phyloP scores from a whole-genome alignment of 2,113 vertebrate species.

The Pelecanus crispus region DNA sequence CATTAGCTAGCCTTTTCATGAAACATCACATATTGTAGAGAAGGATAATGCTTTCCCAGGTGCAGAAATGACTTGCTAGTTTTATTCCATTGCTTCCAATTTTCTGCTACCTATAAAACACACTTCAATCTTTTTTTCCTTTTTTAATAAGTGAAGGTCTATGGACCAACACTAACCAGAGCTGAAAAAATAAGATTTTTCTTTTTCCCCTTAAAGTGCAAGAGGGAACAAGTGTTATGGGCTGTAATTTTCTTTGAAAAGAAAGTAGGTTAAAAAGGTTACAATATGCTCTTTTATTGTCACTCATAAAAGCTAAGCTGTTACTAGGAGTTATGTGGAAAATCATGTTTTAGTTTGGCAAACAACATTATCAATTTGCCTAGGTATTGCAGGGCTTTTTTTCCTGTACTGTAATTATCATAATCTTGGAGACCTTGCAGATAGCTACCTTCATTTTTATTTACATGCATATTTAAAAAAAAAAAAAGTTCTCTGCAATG shows the following conservation, averaged over 20 bases:
- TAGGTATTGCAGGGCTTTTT: not conserved
- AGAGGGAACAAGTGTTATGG: not conserved
- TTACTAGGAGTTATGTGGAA: not conserved
- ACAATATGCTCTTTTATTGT: not conserved
- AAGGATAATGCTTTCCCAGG: not conserved
- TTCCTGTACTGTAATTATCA: not conserved
- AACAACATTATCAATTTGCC: not conserved
- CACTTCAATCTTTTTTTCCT: not conserved
- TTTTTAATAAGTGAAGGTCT: not conserved
- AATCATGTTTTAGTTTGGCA: not conserved
- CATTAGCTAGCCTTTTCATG: not conserved
- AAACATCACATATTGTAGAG: not conserved
- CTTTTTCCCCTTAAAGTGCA: not conserved
- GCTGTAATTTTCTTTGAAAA: conserved; percentile 5
- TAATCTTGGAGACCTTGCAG: not conserved
- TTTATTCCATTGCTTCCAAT: not conserved
- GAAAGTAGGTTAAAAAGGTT: conserved; percentile 17
- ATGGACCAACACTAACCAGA: not conserved
- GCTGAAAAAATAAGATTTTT: not conserved
- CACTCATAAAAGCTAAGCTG: not conserved
- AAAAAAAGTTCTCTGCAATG: not conserved
- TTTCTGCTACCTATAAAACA: not conserved
- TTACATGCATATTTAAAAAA: not conserved
- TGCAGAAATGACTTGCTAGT: not conserved
- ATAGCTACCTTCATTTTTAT: not conserved